Percentiles rank a stretch among this genome's conserved stretches.
phyloP scores from a whole-genome alignment of 23 tunicate species.

The Ascidia mentula region DNA sequence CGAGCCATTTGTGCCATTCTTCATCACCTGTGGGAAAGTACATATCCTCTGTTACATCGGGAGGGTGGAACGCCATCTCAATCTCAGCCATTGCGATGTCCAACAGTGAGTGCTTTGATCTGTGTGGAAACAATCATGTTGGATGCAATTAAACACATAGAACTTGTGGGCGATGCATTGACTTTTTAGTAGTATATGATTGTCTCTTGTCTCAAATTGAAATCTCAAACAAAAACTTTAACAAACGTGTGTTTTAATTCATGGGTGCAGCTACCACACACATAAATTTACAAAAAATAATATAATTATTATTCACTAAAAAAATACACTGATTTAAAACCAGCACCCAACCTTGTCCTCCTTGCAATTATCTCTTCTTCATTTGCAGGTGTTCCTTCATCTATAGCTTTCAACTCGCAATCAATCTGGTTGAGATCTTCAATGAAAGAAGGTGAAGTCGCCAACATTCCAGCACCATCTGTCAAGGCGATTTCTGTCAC shows the following conservation, averaged over 20 bases:
- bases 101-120: constrained; percentile 76
- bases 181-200: too few relatives aligned
- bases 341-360: constrained; percentile 39
- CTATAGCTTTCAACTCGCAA: constrained; percentile 25
- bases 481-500: not conserved
- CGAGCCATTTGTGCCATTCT: constrained; percentile 83
- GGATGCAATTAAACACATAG: too few relatives aligned
- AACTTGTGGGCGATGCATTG: too few relatives aligned
- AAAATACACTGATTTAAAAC: not conserved
- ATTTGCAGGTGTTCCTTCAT: constrained; percentile 5
- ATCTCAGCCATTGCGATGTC: constrained; percentile 58
- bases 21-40: constrained; percentile 56
- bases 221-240: too few relatives aligned
- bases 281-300: too few relatives aligned
- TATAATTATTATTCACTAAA: too few relatives aligned
- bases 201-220: too few relatives aligned
- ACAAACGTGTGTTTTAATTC: too few relatives aligned
- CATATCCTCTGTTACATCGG: constrained; percentile 72
- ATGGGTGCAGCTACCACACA: too few relatives aligned
- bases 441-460: constrained; percentile 12
- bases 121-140: too few relatives aligned
- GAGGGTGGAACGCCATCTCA: constrained; percentile 84
- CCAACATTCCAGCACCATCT: not conserved
- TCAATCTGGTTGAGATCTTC: constrained; percentile 20
- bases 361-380: constrained; percentile 47